Base-by-base conservation (phyloP, 1,140 invertebrate genomes). In the Dreissena polymorpha region DNA sequence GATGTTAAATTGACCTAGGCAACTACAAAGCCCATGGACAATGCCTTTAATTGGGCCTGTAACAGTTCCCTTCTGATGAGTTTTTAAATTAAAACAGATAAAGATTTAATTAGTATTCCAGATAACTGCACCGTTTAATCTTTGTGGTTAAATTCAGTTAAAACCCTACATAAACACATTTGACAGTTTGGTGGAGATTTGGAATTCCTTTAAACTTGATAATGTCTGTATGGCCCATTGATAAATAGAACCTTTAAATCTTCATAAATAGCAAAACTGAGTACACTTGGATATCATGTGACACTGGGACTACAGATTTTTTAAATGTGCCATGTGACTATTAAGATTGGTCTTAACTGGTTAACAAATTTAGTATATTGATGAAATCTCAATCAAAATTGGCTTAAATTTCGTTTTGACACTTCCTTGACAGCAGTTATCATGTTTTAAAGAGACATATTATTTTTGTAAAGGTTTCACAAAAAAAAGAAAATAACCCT, bases 341-440 rank as follows among this genome's bases (percentile, higher is more conserved):
- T 39, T 2, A 39, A 39, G 3, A 39, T 39, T 39, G 39, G 39
- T 39, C 39, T 39, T 39, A 39, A 39, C 39, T 39, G 39, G 39
- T 39, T 39, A 2, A 8, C 2, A 39, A 8, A 39, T 39, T 39
- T 39, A 39, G 39, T 39, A 39, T 39, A 39, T 39, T 39, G 39
- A 39, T 39, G 39, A 8, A 8, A 10, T 60, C 21, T 60, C 2
- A 23, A 23, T 60, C 16, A 10, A 77, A 53, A 67, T n/a, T 5
- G 75, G 75, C 67, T 77, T 51, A 77, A 53, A 51, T 77, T 77
- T 77, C 75, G 49, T 77, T 60, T 68, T 77, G 75, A 77, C 75
- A 68, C 75, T 53, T 53, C 29, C 53, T 77, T 67, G 75, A 68
- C 75, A 77, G 75, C 25, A n/a, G 53, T 77, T 77, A 77, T 77